Evolutionary conservation across 2,888 invertebrate genomes (phyloP), one percentile per base, ranked within the genome.

Genomic region (Agrochola macilenta): DNA sequence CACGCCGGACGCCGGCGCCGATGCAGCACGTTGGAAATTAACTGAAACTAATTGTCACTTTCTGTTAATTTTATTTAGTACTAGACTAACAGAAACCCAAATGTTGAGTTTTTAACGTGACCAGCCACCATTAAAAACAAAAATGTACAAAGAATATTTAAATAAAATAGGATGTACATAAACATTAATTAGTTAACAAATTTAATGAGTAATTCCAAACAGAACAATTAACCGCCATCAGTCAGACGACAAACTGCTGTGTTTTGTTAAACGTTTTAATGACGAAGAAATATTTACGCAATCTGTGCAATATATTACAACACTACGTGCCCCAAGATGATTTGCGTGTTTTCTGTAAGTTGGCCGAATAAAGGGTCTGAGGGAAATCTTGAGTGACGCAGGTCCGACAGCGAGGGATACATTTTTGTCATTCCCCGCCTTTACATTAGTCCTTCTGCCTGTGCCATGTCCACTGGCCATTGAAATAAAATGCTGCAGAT

Each of bases 401-500:
- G 94, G 94, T 93, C 92, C 86, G 94, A 94, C 94, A 93, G 93
- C 89, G 87, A 88, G 83, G 91, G 92, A 93, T 91, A 93, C 92
- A 94, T 93, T 93, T 93, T 93, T 91, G 93, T 93, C 93, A 93
- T 92, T 92, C 90, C 88, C 76, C 88, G 88, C 90, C 90, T 91
- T 90, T 90, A 88, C 90, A 91, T 92, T 91, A 90, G 90, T 88
- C 89, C 88, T 89, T 82, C 86, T 85, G 88, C 89, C 87, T 81
- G 83, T 73, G 73, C 82, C 84, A 84, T 85, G 84, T 85, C 87
- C 83, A 83, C 80, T 82, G 77, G 69, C 71, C 78, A 80, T 84
- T 87, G 82, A 84, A 83, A 84, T 83, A 87, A 90, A 86, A 86
- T 80, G 64, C 71, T 82, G 75, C 70, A 85, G 75, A 87, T 82